These are phyloP conservation scores for Cantharis rufa DNA, from an alignment of 2,888 invertebrate genomes.

Conservation along the genomic window DNA sequence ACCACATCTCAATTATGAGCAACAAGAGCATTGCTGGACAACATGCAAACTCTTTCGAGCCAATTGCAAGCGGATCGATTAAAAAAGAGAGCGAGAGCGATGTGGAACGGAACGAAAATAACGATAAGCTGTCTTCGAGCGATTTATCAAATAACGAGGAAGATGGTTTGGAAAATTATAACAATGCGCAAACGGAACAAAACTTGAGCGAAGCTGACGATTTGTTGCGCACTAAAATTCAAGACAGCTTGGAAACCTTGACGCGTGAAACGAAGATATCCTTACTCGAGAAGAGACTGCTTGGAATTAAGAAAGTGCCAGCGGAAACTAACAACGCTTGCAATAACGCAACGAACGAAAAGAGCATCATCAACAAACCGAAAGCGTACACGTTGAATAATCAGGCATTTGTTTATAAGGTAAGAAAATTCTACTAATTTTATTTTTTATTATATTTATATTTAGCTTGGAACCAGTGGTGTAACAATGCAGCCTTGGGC, in stretches of 20 bases:
- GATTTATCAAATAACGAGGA: constrained; percentile 26
- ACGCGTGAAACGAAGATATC: constrained; percentile 42
- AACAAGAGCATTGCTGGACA: not conserved
- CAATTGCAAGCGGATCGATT: not conserved
- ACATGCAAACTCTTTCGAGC: not conserved
- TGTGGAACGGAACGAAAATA: constrained; percentile 30
- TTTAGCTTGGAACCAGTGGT: too few relatives aligned
- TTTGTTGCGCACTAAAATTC: constrained; percentile 3
- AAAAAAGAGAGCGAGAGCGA: constrained; percentile 28
- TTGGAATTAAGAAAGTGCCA: constrained; percentile 36
- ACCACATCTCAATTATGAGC: constrained; percentile 23
- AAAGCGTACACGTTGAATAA: constrained; percentile 9
- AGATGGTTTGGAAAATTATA: constrained; percentile 9
- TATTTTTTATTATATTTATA: too few relatives aligned
- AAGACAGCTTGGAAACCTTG: constrained; percentile 6
- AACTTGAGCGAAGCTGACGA: constrained; percentile 24
- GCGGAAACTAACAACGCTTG: not conserved
- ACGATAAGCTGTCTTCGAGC: constrained; percentile 28
- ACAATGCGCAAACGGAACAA: not conserved
- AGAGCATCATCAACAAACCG: not conserved
- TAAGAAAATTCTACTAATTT: not conserved
- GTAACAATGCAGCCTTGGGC: too few relatives aligned
- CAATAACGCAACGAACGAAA: not conserved
- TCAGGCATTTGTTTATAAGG: constrained; percentile 5
- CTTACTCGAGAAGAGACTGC: constrained; percentile 48